Percentiles rank a stretch among this genome's conserved stretches.
Conservation (phyloP, 2,888 invertebrate species). For the Tipula unca region DNA sequence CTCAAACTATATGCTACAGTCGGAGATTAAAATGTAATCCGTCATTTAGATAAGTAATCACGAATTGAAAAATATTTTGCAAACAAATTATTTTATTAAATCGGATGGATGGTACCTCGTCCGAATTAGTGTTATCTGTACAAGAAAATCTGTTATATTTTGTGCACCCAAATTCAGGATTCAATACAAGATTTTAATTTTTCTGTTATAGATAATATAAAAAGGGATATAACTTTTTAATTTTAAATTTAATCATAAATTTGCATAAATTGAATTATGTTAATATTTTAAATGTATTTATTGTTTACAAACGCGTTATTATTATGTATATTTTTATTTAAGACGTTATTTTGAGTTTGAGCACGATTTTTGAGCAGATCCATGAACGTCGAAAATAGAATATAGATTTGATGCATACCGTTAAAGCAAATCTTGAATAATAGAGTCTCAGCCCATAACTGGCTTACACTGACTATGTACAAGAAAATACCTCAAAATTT, state of each 20-base stretch:
- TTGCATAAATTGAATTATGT: background rate
- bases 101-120: background rate
- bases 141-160: background rate
- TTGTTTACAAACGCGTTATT: no score
- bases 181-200: background rate
- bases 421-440: no score
- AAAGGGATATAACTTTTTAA: background rate
- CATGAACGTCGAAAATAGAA: no score
- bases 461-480: no score
- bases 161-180: background rate
- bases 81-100: background rate
- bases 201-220: background rate
- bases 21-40: background rate
- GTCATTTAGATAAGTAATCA: background rate
- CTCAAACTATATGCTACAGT: background rate
- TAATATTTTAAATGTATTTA: background rate
- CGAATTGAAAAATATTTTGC: background rate
- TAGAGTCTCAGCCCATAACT: no score
- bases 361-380: background rate
- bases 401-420: no score
- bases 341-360: background rate
- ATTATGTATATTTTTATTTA: background rate
- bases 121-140: background rate
- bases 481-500: no score
- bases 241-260: background rate